Conservation (phyloP, 1,140 invertebrate genomes). For the Paramacrobiotus metropolitanus region DNA sequence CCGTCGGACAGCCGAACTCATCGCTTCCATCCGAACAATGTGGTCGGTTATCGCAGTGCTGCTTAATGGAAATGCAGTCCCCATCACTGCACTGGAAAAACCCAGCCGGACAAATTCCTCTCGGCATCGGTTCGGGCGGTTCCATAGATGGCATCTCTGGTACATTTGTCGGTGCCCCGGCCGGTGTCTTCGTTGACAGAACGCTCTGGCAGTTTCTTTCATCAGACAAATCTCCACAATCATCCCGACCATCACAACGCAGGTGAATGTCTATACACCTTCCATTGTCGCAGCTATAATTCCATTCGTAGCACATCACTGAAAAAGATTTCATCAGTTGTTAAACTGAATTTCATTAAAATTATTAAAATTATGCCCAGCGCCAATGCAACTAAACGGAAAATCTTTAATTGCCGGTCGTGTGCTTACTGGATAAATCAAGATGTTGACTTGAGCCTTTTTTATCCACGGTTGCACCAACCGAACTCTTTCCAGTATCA, state of each 20-base stretch:
- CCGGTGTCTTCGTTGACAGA: background rate
- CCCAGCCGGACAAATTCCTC: background rate
- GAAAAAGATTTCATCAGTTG: no score
- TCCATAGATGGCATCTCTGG: background rate
- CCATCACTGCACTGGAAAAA: slow-evolving; percentile 3
- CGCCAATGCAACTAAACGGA: background rate
- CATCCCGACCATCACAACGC: background rate
- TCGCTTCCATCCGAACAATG: slow-evolving; percentile 38
- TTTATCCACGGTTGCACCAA: no score
- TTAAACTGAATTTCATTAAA: no score
- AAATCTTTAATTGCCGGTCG: background rate
- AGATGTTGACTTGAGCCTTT: background rate
- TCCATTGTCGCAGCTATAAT: background rate
- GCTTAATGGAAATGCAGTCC: background rate
- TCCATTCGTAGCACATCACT: background rate
- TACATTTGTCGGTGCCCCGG: background rate
- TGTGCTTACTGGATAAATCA: background rate
- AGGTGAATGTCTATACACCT: background rate
- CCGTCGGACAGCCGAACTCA: slow-evolving; percentile 28
- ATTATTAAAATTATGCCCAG: no score
- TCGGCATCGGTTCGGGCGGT: background rate
- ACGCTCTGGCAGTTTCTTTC: background rate
- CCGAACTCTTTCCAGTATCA: background rate
- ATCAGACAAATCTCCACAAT: background rate
- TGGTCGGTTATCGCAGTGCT: background rate